A percentile compares a stretch with the other conserved stretches of the same genome.
Evolutionary conservation across 1,140 invertebrate species (phyloP).

Genomic region (Ptiloglossa arizonensis): DNA sequence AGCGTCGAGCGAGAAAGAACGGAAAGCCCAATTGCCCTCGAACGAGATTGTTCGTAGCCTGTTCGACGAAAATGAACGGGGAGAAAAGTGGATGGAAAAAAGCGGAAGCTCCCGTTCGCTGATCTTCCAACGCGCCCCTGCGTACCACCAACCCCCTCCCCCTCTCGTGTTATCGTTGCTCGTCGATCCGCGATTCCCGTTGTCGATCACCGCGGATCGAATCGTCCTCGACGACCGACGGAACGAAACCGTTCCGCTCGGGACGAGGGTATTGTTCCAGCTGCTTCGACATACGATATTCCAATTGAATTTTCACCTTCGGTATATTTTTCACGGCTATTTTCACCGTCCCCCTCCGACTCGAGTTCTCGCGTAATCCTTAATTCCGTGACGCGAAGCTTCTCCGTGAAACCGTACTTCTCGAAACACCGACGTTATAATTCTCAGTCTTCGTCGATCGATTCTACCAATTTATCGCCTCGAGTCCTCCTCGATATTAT

Average conservation of each 20-base stretch:
- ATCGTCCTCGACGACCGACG: neutral
- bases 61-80: constrained; percentile 43
- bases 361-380: no score
- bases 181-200: neutral
- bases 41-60: constrained; percentile 42
- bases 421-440: no score
- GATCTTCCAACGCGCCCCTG: neutral
- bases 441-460: no score
- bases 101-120: constrained; percentile 13
- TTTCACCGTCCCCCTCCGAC: no score
- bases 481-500: no score
- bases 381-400: no score
- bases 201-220: neutral
- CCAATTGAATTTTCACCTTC: neutral
- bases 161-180: neutral
- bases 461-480: no score
- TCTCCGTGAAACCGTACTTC: no score
- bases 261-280: neutral
- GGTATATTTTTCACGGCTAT: no score
- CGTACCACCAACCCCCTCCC: neutral
- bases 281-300: neutral
- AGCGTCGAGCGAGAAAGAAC: constrained; percentile 25
- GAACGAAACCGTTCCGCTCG: neutral
- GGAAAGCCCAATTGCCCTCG: constrained; percentile 36
- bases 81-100: neutral